phyloP scores from a whole-genome alignment of 2,113 vertebrate genomes.

The Labeo catla region DNA sequence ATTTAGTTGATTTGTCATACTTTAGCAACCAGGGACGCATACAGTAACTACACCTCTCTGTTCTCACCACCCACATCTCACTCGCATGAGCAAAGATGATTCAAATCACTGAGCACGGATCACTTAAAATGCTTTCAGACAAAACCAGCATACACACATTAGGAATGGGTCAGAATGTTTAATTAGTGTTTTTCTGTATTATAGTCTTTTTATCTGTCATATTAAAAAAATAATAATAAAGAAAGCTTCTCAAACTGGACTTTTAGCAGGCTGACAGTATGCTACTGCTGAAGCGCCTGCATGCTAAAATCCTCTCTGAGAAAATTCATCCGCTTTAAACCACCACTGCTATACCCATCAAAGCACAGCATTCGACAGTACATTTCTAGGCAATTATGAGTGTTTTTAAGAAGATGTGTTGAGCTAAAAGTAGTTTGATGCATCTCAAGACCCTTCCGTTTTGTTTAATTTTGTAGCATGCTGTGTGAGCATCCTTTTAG shows the following conservation, averaged over 20 bases:
- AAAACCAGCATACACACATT: conserved; percentile 1
- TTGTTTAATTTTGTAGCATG: background rate
- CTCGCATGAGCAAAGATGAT: conserved; percentile 45
- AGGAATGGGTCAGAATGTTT: background rate
- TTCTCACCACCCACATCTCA: conserved; percentile 68
- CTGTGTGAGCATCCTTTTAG: background rate
- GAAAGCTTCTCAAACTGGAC: background rate
- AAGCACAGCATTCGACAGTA: background rate
- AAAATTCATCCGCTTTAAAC: conserved; percentile 19
- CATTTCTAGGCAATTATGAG: background rate
- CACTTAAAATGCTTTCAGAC: conserved; percentile 27
- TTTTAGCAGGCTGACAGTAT: conserved; percentile 3
- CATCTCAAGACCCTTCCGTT: background rate
- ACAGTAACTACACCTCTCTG: conserved; percentile 72
- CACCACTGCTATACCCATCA: background rate
- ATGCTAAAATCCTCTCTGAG: background rate
- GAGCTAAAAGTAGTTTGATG: background rate
- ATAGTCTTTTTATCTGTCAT: background rate
- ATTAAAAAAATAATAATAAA: background rate
- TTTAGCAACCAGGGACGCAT: conserved; percentile 69
- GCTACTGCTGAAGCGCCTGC: background rate
- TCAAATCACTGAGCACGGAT: conserved; percentile 46
- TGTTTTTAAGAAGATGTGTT: background rate
- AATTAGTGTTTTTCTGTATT: background rate
- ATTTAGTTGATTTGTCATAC: conserved; percentile 64